Base-by-base conservation (phyloP, 2,797 vertebrate genomes). In the Otolemur crassicaudatus region DNA sequence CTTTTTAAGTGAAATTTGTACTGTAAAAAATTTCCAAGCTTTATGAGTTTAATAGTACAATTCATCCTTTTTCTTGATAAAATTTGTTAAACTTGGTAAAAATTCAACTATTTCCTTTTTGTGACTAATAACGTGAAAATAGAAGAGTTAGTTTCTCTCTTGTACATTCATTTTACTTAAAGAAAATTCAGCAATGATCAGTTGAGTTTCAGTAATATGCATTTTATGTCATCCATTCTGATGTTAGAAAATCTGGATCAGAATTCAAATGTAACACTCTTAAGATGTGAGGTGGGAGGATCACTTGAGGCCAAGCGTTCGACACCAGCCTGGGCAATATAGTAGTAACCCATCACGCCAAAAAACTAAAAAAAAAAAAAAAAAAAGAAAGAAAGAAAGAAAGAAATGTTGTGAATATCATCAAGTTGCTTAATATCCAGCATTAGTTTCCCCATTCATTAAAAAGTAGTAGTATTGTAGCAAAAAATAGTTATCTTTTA, bases 1-100 rank as follows among this genome's bases (percentile, higher is more conserved):
- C 65, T 96, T 73, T 85, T 81, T 56, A 90, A 87, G 63, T 95
- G 91, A 95, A 89, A 67, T 92, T 96, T 96, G 23, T 40, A 19
- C 22, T 83, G 6, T 23, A 58, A 90, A 85, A 89, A 27, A 34
- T 77, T 76, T 91, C 10, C 3, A 72, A 10, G 60, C 34, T 70
- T 82, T 90, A 60, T 70, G 56, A 69, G 22, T 91, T 87, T 91
- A 94, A 61, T 95, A 5, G 76, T 86, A 58, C 43, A 91, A 70
- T 87, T 95, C 3, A n/a, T 90, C 29, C n/a, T 73, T 89, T 58
- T 16, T 25, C 37, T 19, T 34, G 29, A 61, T 65, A 70, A 92
- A 82, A 93, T 96, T 95, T 93, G 23, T 58, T 84, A 87, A 92
- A 72, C 13, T 61, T 91, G 80, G 58, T 77, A 56, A 85, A 90